A percentile compares a stretch with the other conserved stretches of the same genome.
phyloP scores from a whole-genome alignment of 2,888 invertebrate genomes.

The Andrena trimmerana region DNA sequence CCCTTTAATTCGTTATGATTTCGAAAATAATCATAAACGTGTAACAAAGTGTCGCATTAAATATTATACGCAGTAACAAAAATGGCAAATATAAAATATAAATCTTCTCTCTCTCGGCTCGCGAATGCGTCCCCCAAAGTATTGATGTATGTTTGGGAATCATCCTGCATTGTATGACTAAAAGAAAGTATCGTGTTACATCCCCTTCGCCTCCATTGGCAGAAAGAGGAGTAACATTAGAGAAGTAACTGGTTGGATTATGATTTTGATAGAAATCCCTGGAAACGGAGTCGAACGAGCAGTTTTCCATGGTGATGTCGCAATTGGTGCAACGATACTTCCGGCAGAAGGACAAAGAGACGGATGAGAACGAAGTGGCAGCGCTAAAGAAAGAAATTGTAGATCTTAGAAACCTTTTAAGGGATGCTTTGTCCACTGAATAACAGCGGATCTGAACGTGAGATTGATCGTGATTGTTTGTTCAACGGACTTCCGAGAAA shows the following conservation, averaged over 20 bases:
- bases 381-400: conserved; percentile 85
- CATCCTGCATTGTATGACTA: too few species aligned
- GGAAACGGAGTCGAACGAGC: conserved; percentile 83
- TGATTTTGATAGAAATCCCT: conserved; percentile 80
- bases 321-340: conserved; percentile 88
- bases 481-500: background rate
- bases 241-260: background rate
- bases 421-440: conserved; percentile 74
- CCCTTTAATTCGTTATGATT: too few species aligned
- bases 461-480: background rate
- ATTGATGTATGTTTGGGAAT: too few species aligned
- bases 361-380: conserved; percentile 84
- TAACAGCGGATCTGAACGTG: conserved; percentile 34
- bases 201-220: too few species aligned
- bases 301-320: conserved; percentile 87
- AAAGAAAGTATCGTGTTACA: too few species aligned
- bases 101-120: too few species aligned
- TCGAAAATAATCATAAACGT: too few species aligned
- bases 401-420: conserved; percentile 75
- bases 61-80: too few species aligned
- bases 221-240: background rate
- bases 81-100: too few species aligned
- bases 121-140: too few species aligned
- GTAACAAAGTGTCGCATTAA: too few species aligned
- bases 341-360: conserved; percentile 84